These are phyloP conservation scores for Cantharis flavilabris DNA, from an alignment of 2,888 invertebrate species.

Conservation along the genomic window DNA sequence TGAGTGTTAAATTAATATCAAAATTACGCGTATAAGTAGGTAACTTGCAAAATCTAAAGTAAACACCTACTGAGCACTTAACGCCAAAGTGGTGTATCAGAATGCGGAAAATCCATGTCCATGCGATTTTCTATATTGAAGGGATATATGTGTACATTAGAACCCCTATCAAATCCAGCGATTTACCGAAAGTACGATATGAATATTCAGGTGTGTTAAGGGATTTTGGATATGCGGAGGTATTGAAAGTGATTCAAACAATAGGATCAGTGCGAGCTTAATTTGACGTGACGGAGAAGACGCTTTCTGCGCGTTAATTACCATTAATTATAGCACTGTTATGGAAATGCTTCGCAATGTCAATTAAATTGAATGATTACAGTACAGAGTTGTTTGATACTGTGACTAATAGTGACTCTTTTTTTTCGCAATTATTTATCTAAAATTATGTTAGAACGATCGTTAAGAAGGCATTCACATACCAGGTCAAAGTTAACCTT, in stretches of 20 bases:
- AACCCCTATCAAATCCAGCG: slow-evolving; percentile 36
- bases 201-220: slow-evolving; percentile 38
- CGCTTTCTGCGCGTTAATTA: slow-evolving; percentile 29
- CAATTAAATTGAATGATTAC: slow-evolving; percentile 29
- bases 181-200: slow-evolving; percentile 36
- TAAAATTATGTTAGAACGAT: slow-evolving; percentile 8
- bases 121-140: slow-evolving; percentile 33
- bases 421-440: neutral
- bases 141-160: slow-evolving; percentile 34
- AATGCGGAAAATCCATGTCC: slow-evolving; percentile 32
- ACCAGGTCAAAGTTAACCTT: slow-evolving; percentile 31
- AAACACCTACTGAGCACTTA: slow-evolving; percentile 20
- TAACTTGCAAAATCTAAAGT: slow-evolving; percentile 18
- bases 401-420: neutral
- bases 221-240: slow-evolving; percentile 29
- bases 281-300: slow-evolving; percentile 31
- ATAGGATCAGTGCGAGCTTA: slow-evolving; percentile 28
- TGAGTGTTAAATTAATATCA: slow-evolving; percentile 15
- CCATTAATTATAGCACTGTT: slow-evolving; percentile 30
- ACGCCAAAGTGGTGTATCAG: slow-evolving; percentile 13
- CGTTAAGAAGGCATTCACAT: slow-evolving; percentile 20
- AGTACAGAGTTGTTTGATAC: neutral
- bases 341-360: slow-evolving; percentile 29
- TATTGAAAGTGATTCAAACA: slow-evolving; percentile 33
- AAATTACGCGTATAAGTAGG: slow-evolving; percentile 5